These are phyloP conservation scores for Myopa testacea DNA, from an alignment of 2,888 invertebrate genomes.

Conservation along the genomic window DNA sequence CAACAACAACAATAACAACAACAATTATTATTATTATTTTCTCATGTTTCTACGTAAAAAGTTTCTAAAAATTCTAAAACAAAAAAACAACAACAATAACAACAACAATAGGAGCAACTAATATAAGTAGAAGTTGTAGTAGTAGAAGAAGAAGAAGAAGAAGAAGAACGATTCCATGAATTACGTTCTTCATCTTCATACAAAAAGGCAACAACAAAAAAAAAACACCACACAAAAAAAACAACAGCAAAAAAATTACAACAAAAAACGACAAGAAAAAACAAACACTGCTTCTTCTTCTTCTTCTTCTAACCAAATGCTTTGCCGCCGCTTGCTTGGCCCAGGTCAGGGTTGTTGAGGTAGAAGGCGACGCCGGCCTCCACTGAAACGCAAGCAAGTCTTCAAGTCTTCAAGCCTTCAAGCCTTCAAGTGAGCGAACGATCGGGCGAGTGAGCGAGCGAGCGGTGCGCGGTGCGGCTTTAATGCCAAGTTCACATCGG, in stretches of 20 bases:
- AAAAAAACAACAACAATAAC: neutral
- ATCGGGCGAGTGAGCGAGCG: neutral
- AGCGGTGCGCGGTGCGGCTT: too few species aligned
- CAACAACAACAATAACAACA: slow-evolving; percentile 12
- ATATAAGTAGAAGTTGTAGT: neutral
- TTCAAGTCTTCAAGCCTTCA: too few species aligned
- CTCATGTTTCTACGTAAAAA: slow-evolving; percentile 29
- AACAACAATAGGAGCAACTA: neutral
- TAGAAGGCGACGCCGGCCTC: neutral
- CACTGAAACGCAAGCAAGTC: neutral
- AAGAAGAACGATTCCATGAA: slow-evolving; percentile 24
- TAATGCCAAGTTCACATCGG: slow-evolving; percentile 34
- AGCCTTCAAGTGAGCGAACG: neutral
- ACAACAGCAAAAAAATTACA: neutral
- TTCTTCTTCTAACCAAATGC: slow-evolving; percentile 12
- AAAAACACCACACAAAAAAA: neutral
- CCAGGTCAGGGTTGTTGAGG: slow-evolving; percentile 11
- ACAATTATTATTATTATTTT: slow-evolving; percentile 23
- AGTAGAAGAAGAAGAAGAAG: neutral
- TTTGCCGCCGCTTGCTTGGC: slow-evolving; percentile 7
- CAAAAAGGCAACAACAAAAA: slow-evolving; percentile 4
- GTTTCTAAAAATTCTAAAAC: slow-evolving; percentile 10
- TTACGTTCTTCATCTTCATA: neutral
- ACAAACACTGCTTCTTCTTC: neutral
- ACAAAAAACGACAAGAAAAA: neutral